Base-by-base conservation (phyloP, 2,797 vertebrate species). In the Spondyliosoma cantharus region DNA sequence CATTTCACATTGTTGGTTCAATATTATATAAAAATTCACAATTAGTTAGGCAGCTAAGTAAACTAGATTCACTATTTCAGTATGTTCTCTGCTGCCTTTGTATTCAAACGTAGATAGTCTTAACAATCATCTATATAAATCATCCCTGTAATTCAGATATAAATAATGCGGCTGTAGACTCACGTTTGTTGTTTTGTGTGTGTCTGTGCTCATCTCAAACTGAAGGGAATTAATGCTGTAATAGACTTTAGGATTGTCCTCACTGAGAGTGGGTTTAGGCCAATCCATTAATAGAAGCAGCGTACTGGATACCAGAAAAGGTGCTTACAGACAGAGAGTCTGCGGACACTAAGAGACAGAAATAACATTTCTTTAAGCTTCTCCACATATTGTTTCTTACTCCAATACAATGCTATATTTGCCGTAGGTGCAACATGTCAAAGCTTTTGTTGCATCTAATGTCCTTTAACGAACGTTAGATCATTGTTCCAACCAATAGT, bases 191-290 rank as follows among this genome's bases (percentile, higher is more conserved):
- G 25, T 19, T 37, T 49, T 32, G 4, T 81, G 37, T 70, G 32
- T 4, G 3, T 48, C 16, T 43, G 32, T 58, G 43, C 4, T 69
- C 16, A 14, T 46, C 22, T 68, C 7, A 76, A 56, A 49, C 27
- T 62, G 53, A 58, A 49, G 52, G 69, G 70, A 79, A 46, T 80
- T 69, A 74, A 16, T 64, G 13, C 20, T 20, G 20, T 79, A 75
- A 84, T 60, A 80, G 81, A 78, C 70, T 62, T 78, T 46, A 27
- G 67, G 76, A 65, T 84, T 82, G 70, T 80, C 64, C 59, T 71
- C 45, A 69, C 45, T 74, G 24, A 71, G 61, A 82, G 60, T 68
- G 67, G 65, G 50, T 85, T 89, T 68, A 81, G 9, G 56, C n/a
- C 27, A 37, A 68, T 81, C 83, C 84, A 79, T 75, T 62, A 73